Percentiles rank a stretch among this genome's conserved stretches.
Evolutionary conservation across 2,113 vertebrate species (phyloP).

Genomic region (Lepus timidus): DNA sequence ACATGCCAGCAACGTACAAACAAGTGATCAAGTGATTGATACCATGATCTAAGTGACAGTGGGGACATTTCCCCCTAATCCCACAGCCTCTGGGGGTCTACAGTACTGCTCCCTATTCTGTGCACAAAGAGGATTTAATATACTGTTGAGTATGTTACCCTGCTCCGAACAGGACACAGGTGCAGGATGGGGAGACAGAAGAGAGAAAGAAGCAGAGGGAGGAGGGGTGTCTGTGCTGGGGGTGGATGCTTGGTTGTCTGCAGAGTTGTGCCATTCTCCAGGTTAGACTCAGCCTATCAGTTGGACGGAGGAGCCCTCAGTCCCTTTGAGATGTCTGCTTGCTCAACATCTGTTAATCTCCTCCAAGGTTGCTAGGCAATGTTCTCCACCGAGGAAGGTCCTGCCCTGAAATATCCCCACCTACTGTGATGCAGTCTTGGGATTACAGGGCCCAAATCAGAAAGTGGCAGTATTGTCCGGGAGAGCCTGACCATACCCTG

Average conservation of each 20-base stretch:
- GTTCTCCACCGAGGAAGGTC: too few species aligned
- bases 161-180: neutral
- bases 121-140: conserved; percentile 36
- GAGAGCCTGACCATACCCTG: neutral
- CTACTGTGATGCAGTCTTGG: accelerated
- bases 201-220: neutral
- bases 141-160: neutral
- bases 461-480: neutral
- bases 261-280: neutral
- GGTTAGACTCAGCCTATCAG: neutral
- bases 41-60: conserved; percentile 32
- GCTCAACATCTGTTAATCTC: neutral
- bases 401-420: accelerated
- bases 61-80: conserved; percentile 24
- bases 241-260: neutral
- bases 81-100: conserved; percentile 14
- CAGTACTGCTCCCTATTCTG: neutral
- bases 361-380: neutral
- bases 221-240: too few species aligned
- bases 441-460: accelerated
- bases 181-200: neutral
- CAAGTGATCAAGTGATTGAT: conserved; percentile 38
- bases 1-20: conserved; percentile 31
- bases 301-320: neutral
- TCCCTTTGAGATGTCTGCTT: neutral